phyloP scores from a whole-genome alignment of 1,140 invertebrate species.

The Bombyx mandarina region DNA sequence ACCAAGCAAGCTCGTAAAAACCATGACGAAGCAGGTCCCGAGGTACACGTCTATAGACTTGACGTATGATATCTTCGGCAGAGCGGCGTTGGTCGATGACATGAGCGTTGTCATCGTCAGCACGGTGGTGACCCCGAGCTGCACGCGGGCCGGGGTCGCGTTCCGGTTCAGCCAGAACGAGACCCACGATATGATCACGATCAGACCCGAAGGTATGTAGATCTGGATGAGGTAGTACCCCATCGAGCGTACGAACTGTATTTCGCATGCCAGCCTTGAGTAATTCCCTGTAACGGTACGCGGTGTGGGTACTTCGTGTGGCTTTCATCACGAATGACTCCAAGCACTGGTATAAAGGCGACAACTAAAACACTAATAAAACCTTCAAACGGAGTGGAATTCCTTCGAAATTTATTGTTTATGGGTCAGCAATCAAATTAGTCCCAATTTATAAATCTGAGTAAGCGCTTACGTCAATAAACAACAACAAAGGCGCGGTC shows the following conservation, averaged over 20 bases:
- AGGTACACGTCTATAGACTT: slow-evolving; percentile 99
- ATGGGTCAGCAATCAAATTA: no score
- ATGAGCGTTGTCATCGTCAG: slow-evolving; percentile 99
- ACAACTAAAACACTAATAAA: no score
- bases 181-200: slow-evolving; percentile 99
- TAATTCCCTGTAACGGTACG: slow-evolving; percentile 87
- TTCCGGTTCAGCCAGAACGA: slow-evolving; percentile 94
- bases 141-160: slow-evolving; percentile 96
- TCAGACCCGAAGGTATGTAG: slow-evolving; percentile 98
- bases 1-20: slow-evolving; percentile 94
- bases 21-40: slow-evolving; percentile 98
- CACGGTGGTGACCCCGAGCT: slow-evolving; percentile 96
- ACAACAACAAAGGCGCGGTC: no score
- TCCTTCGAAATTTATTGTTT: no score
- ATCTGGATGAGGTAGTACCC: slow-evolving; percentile 99
- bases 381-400: no score
- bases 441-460: no score
- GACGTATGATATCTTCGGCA: slow-evolving; percentile 98
- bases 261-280: slow-evolving; percentile 96
- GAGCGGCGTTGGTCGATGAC: slow-evolving; percentile 97
- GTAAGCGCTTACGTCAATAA: no score
- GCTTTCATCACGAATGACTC: no score
- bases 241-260: slow-evolving; percentile 98
- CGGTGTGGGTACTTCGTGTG: neutral
- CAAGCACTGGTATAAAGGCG: no score